Evolutionary conservation across 2,888 invertebrate genomes (phyloP).

Genomic region (Stegophylla sp.): DNA sequence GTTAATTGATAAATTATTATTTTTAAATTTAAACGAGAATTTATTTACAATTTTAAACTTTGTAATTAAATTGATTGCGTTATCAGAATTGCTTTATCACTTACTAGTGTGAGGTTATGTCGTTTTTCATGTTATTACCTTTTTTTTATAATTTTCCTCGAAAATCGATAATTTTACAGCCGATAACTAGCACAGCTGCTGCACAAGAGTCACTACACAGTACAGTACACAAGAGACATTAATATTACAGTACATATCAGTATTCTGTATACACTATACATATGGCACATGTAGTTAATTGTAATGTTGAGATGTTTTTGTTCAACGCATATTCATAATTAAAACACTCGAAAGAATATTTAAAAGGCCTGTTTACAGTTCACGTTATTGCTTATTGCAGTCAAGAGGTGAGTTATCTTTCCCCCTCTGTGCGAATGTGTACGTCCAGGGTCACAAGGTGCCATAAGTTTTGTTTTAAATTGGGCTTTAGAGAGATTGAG

Average conservation of each 20-base stretch:
- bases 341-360: background rate
- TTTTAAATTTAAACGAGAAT: too few relatives aligned
- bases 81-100: slow-evolving; percentile 2
- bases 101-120: slow-evolving; percentile 33
- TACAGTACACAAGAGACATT: too few relatives aligned
- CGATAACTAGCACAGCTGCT: background rate
- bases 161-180: slow-evolving; percentile 37
- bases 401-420: slow-evolving; percentile 48
- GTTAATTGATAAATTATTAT: too few relatives aligned
- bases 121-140: background rate
- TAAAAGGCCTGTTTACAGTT: slow-evolving; percentile 1
- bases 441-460: slow-evolving; percentile 51
- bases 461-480: slow-evolving; percentile 20
- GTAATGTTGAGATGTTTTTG: background rate
- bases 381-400: background rate
- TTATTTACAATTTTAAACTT: background rate
- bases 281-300: background rate
- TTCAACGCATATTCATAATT: background rate
- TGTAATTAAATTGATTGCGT: background rate
- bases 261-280: background rate
- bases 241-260: too few relatives aligned
- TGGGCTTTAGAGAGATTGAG: background rate
- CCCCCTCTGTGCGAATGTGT: background rate
- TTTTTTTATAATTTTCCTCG: slow-evolving; percentile 26
- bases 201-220: background rate